phyloP scores from a whole-genome alignment of 2,797 vertebrate genomes.

The Micromesistius poutassou region DNA sequence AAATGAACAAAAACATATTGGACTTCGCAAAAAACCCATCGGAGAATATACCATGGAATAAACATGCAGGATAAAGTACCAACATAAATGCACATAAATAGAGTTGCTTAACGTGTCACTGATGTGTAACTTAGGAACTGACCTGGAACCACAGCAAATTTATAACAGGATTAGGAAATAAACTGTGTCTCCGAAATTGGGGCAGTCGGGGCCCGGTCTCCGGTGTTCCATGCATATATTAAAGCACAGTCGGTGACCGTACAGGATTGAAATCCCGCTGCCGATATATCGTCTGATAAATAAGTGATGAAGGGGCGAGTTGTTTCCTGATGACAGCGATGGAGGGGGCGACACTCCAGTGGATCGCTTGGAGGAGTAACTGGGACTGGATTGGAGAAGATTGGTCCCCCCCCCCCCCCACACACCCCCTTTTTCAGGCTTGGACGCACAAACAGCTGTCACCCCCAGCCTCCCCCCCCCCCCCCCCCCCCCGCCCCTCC shows the following conservation, averaged over 20 bases:
- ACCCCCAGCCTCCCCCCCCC: conserved; percentile 41
- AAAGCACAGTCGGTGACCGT: conserved; percentile 43
- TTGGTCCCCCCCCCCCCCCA: conserved; percentile 33
- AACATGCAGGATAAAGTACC: not conserved
- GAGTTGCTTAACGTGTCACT: conserved; percentile 27
- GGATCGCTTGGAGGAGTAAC: conserved; percentile 34
- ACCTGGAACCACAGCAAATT: conserved; percentile 23
- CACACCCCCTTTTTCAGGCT: conserved; percentile 56
- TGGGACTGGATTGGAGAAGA: conserved; percentile 58
- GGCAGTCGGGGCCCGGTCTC: not conserved
- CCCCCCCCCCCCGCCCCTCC: not conserved
- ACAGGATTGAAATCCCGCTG: conserved; percentile 55
- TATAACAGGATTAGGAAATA: conserved; percentile 41
- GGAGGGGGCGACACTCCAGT: conserved; percentile 35
- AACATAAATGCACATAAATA: conserved; percentile 48
- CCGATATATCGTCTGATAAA: conserved; percentile 57
- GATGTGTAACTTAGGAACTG: conserved; percentile 32
- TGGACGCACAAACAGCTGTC: conserved; percentile 75
- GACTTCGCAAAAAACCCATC: not conserved
- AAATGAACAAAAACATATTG: not conserved
- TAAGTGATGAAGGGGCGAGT: conserved; percentile 66
- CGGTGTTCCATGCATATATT: conserved; percentile 29
- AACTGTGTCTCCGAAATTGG: conserved; percentile 42
- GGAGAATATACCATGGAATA: not conserved
- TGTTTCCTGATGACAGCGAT: conserved; percentile 56